phyloP scores from a whole-genome alignment of 2,113 vertebrate species.

The Ceyx margarethae region DNA sequence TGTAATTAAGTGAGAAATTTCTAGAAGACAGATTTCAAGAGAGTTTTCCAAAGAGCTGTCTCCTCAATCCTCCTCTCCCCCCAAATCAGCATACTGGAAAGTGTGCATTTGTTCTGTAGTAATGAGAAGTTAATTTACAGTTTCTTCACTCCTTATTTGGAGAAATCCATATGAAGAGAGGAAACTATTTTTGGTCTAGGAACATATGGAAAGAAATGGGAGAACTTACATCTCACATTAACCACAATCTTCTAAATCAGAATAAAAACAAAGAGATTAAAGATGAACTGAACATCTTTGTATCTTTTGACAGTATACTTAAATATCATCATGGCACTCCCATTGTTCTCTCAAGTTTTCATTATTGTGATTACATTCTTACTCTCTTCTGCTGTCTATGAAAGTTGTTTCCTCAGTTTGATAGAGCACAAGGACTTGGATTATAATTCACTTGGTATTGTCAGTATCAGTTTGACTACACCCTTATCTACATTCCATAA shows the following conservation, averaged over 20 bases:
- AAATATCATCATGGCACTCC: neutral
- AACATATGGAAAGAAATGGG: slow-evolving; percentile 62
- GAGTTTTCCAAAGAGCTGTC: slow-evolving; percentile 53
- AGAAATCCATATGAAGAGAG: slow-evolving; percentile 50
- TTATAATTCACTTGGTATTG: slow-evolving; percentile 27
- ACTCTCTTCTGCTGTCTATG: neutral
- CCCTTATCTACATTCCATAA: neutral
- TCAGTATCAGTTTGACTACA: slow-evolving; percentile 16
- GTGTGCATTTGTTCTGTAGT: slow-evolving; percentile 48
- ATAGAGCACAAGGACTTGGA: slow-evolving; percentile 27
- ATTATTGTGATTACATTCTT: neutral
- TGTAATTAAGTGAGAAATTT: slow-evolving; percentile 43
- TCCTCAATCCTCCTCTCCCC: neutral
- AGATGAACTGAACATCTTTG: neutral
- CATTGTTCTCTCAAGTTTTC: neutral
- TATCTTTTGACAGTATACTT: neutral
- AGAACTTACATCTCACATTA: slow-evolving; percentile 24
- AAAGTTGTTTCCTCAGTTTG: neutral
- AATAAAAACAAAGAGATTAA: slow-evolving; percentile 35
- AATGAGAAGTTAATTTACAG: slow-evolving; percentile 68
- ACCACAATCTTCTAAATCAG: neutral
- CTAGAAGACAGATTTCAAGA: slow-evolving; percentile 33
- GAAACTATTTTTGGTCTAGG: slow-evolving; percentile 56
- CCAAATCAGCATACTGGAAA: slow-evolving; percentile 45
- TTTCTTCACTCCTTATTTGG: slow-evolving; percentile 52